A percentile compares a stretch with the other conserved stretches of the same genome.
Conservation (phyloP, 2,797 vertebrate genomes). For the Apogon hyalosoma region DNA sequence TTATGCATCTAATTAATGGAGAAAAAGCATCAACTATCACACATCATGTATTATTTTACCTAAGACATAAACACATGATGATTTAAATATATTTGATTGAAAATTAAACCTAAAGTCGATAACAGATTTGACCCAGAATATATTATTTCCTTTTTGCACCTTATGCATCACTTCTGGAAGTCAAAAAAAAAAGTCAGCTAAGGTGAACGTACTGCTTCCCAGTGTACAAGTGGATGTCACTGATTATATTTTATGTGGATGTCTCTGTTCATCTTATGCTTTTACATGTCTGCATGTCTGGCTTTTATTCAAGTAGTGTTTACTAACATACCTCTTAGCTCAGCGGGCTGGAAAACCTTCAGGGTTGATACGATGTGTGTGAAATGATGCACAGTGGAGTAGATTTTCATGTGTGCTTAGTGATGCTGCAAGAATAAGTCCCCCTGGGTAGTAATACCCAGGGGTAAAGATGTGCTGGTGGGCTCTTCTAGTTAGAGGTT, state of each 20-base stretch:
- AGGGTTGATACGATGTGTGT: slow-evolving; percentile 44
- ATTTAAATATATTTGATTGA: too few relatives aligned
- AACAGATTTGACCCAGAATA: too few relatives aligned
- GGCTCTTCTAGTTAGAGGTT: not conserved
- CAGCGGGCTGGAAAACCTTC: slow-evolving; percentile 48
- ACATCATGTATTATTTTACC: too few relatives aligned
- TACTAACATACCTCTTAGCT: slow-evolving; percentile 56
- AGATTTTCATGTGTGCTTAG: slow-evolving; percentile 49
- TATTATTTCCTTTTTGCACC: too few relatives aligned
- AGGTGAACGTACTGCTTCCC: too few relatives aligned
- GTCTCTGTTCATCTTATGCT: slow-evolving; percentile 14
- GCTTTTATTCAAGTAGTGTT: slow-evolving; percentile 21
- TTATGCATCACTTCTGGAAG: too few relatives aligned
- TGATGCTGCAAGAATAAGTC: slow-evolving; percentile 55
- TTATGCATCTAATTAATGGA: too few relatives aligned
- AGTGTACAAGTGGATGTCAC: too few relatives aligned
- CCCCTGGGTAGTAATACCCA: slow-evolving; percentile 15
- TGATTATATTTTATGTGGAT: not conserved
- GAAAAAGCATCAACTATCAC: too few relatives aligned
- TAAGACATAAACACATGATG: too few relatives aligned
- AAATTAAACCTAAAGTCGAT: too few relatives aligned
- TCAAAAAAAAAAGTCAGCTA: too few relatives aligned
- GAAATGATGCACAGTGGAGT: slow-evolving; percentile 32
- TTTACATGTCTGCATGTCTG: slow-evolving; percentile 10
- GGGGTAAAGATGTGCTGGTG: not conserved